These are phyloP conservation scores for Helicorthomorpha holstii DNA, from an alignment of 1,140 invertebrate species.

Conservation along the genomic window DNA sequence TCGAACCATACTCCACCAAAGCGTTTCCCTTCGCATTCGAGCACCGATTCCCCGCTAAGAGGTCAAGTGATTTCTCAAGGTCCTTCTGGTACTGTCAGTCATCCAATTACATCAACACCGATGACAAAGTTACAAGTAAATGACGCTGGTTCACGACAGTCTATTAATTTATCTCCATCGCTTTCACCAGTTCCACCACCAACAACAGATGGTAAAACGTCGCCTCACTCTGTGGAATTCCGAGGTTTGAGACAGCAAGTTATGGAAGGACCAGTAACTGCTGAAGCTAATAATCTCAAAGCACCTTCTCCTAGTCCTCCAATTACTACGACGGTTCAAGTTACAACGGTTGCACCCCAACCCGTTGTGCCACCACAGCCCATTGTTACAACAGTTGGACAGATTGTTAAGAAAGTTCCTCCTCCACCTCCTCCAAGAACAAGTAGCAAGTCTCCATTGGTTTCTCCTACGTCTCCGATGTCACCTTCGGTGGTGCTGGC, in stretches of 20 bases:
- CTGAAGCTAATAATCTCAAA: too few species aligned
- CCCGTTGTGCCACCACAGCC: constrained; percentile 24
- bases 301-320: too few species aligned
- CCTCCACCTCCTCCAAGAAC: constrained; percentile 69
- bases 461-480: constrained; percentile 52
- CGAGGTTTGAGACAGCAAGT: background rate
- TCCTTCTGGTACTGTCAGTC: constrained; percentile 4
- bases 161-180: constrained; percentile 9
- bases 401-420: constrained; percentile 42
- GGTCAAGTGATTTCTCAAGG: constrained; percentile 7
- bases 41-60: constrained; percentile 18
- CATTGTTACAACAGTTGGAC: too few species aligned
- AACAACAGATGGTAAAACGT: background rate
- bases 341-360: background rate
- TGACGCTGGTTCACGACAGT: constrained; percentile 5
- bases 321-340: background rate
- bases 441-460: constrained; percentile 57
- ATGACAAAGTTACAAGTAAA: constrained; percentile 12
- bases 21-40: constrained; percentile 20
- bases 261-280: background rate
- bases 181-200: constrained; percentile 9
- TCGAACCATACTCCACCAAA: constrained; percentile 19
- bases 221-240: background rate
- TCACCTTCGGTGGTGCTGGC: constrained; percentile 28
- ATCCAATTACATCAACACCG: constrained; percentile 1